Evolutionary conservation across 2,888 invertebrate genomes (phyloP), one percentile per base, ranked within the genome.

Genomic region (Hypomecis atomaria): DNA sequence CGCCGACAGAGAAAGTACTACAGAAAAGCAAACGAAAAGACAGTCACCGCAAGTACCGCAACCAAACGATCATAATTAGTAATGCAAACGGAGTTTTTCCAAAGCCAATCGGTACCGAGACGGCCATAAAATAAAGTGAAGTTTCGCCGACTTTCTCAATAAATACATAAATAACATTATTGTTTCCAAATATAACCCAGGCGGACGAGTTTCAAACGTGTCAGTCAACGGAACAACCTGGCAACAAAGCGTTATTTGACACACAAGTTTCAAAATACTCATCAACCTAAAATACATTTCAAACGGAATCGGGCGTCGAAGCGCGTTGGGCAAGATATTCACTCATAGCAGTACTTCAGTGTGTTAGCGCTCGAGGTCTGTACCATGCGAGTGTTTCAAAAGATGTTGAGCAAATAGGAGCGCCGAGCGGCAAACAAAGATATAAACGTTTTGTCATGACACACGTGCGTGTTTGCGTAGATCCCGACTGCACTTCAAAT

Each of bases 391-490:
- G 72, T 71, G 62, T 76, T 73, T 66, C 59, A 74, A 78, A 79
- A 79, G 75, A 78, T 79, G 80, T 79, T 78, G 79, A 76, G 77
- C 72, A 81, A 84, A 86, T 78, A 80, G 65, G 69, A 74, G 69
- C 73, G 59, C 71, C 75, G 69, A 74, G 69, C 73, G 59, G 72
- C 75, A 80, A 81, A 87, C 83, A 87, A 83, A 84, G 83, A 78
- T 78, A 76, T 75, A 85, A 86, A 78, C 70, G 77, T 81, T 82
- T 81, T 83, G 81, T 86, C 78, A 79, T 77, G 65, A 82, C 78
- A 81, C 87, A 88, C 86, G 86, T 87, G 88, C 81, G 79, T 87
- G 79, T 83, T 85, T 85, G 80, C 75, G 73, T 77, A 78, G 75
- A 81, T 78, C 75, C 70, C 74, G 62, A 71, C 67, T 72, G 69